Evolutionary conservation across 2,113 vertebrate species (phyloP), one percentile per base, ranked within the genome.

Genomic region (Poicephalus gulielmi): DNA sequence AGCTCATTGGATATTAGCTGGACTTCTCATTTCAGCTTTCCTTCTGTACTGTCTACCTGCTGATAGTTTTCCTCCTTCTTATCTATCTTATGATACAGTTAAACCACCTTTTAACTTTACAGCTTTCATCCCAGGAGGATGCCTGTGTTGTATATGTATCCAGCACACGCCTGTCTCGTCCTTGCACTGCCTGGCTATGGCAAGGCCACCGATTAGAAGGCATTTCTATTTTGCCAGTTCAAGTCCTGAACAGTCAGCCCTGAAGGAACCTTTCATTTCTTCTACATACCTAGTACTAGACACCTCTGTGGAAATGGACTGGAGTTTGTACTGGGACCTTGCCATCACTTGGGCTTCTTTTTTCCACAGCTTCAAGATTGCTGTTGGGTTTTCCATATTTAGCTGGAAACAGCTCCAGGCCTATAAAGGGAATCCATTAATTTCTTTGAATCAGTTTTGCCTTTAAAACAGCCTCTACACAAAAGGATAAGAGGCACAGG

Each of bases 1-100:
- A 86, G 69, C 47, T 74, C 83, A 83, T 84, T 86, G 92, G 90
- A 57, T 94, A 88, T 92, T 94, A 88, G 49, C 90, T 78, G 88
- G 93, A 88, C 90, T 88, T 86, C 83, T 90, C 46, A 73, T 88
- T 94, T 71, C 88, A 94, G 52, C 43, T 43, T 35, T 81, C 71
- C 37, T 69, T 60, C 73, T 53, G 8, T 31, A 33, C 13, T 6
- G 1, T 10, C 75, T 86, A 71, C 60, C 49, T 71, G 60, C 83
- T 92, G 88, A 94, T 86, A 96, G 76, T 30, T 92, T 57, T 83
- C 67, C 49, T 73, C 62, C 55, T 63, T 70, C 94, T 94, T 85
- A 81, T 73, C 47, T 95, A 7, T 20, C 95, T 93, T 88, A 50
- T 85, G 67, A 69, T 31, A 73, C 25, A 88, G 67, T 92, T 63